Evolutionary conservation across 2,113 vertebrate genomes (phyloP).

Genomic region (Siphamia tubifer): DNA sequence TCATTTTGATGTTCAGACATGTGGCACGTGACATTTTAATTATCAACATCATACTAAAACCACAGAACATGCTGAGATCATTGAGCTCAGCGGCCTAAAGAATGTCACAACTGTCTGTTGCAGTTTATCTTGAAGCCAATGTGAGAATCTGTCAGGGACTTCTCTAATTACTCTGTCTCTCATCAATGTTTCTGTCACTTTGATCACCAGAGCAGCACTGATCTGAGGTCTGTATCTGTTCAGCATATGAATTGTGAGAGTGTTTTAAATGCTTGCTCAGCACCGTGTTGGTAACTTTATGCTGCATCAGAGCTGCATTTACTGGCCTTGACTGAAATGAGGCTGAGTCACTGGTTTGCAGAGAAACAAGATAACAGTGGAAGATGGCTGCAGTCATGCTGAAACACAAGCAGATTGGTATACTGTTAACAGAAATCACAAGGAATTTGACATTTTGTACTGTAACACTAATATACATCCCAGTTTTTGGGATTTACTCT

Average conservation of each 20-base stretch:
- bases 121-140: neutral
- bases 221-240: slow-evolving; percentile 6
- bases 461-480: too few species aligned
- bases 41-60: neutral
- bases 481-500: too few species aligned
- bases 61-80: neutral
- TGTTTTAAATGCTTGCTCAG: neutral
- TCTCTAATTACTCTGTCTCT: too few species aligned
- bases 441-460: too few species aligned
- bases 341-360: slow-evolving; percentile 31
- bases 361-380: slow-evolving; percentile 1
- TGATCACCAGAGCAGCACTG: neutral
- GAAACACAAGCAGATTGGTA: neutral
- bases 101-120: slow-evolving; percentile 34
- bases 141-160: slow-evolving; percentile 32
- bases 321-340: slow-evolving; percentile 12
- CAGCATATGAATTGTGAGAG: neutral
- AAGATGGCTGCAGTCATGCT: neutral
- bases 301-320: neutral
- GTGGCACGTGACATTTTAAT: neutral
- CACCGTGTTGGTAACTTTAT: slow-evolving; percentile 11
- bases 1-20: neutral
- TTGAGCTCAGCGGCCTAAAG: neutral
- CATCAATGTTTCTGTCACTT: too few species aligned
- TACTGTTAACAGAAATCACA: too few species aligned